phyloP scores from a whole-genome alignment of 2,797 vertebrate genomes.

The Adelosebastes latens region DNA sequence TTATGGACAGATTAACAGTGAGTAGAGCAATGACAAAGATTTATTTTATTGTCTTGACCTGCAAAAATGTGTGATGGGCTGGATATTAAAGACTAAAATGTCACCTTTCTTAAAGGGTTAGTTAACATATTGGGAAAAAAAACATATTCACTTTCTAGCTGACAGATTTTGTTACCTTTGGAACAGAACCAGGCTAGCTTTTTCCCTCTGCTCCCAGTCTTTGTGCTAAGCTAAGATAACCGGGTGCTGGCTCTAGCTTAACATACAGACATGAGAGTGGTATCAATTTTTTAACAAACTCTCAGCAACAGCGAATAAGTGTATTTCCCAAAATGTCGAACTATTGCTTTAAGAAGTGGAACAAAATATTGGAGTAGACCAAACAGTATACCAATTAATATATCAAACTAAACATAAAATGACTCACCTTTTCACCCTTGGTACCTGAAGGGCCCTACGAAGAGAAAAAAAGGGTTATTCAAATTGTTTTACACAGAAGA shows the following conservation, averaged over 20 bases:
- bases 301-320: background rate
- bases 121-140: background rate
- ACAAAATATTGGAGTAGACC: background rate
- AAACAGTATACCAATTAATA: background rate
- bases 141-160: background rate
- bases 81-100: background rate
- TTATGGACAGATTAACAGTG: conserved; percentile 24
- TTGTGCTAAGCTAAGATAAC: background rate
- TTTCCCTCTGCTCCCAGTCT: background rate
- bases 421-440: conserved; percentile 97
- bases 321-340: background rate
- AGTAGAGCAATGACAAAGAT: conserved; percentile 23
- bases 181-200: background rate
- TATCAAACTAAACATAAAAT: conserved; percentile 5
- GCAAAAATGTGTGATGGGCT: background rate
- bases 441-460: conserved; percentile 91
- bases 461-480: conserved; percentile 35
- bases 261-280: background rate
- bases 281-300: background rate
- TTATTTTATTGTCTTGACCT: conserved; percentile 9
- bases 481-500: conserved; percentile 5
- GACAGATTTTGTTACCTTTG: background rate
- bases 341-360: background rate
- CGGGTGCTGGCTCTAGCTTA: background rate
- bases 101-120: background rate